Base-by-base conservation (phyloP, 1,140 invertebrate genomes). In the Caenorhabditis tropicalis region DNA sequence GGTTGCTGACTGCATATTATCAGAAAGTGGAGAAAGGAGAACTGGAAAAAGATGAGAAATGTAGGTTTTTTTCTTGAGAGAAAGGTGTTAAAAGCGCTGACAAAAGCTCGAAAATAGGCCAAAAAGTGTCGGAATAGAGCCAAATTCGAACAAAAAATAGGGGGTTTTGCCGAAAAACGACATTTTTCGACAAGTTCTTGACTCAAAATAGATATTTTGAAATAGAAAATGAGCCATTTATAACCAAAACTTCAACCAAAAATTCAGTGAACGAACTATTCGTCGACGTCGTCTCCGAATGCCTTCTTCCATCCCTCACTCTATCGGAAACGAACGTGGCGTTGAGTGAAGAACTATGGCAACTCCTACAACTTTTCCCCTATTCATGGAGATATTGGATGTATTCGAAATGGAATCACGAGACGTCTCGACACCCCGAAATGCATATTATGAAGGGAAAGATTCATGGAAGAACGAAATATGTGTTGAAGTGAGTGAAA, bases 311-410 rank as follows among this genome's bases (percentile, higher is more conserved):
- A 0, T 94, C 96, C 0, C 92, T 99, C 0, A 96, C 96, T 0
- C 94, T 98, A 85, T 94, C 97, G 92, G 95, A 97, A 86, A 95
- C 79, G 3, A 99, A 98, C 91, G 98, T 96, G 91, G 96, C 95
- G 87, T 94, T 98, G 89, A 95, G 96, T 29, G 96, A 99, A 92
- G 96, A 98, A 92, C 93, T 99, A 48, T 99, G 98, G 95, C 94
- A 94, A 53, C 94, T 98, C 70, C 91, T 99, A 0, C 96, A 96
- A 90, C 92, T 95, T 48, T 97, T 96, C 92, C 95, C 96, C 1
- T 99, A 99, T 92, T 94, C 97, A 89, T 94, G 94, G 91, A 94
- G 96, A 82, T 98, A 97, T 91, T 94, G 95, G 87, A 81, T 81
- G 79, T 53, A 81, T 43, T 81, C 51, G 6, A 51, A 81, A 31